Conservation (phyloP, 2,113 vertebrate genomes). For the Nansenia antarctica region DNA sequence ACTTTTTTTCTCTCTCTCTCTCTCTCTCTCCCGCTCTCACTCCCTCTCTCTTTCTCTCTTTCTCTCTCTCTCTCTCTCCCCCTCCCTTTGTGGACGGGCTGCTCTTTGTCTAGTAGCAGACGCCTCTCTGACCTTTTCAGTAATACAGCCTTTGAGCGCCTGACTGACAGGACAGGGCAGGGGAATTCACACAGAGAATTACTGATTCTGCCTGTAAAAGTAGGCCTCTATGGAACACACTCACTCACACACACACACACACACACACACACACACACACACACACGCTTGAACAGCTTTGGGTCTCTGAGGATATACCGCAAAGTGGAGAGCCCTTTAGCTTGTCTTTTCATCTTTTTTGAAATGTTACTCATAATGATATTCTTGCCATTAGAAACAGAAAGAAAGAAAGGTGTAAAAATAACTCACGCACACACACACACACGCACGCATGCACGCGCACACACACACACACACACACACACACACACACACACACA, state of each 20-base stretch:
- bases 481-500: no score
- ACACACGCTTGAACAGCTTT: not conserved
- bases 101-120: no score
- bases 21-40: no score
- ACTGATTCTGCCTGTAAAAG: conserved; percentile 12
- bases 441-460: not conserved
- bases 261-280: conserved; percentile 13
- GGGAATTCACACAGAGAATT: conserved; percentile 31
- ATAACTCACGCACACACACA: not conserved
- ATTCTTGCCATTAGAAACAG: not conserved
- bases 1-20: not conserved
- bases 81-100: conserved; percentile 1
- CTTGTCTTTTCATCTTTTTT: no score
- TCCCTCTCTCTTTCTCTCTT: no score
- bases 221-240: not conserved
- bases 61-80: not conserved
- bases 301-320: no score
- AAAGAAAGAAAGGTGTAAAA: no score
- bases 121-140: conserved; percentile 64
- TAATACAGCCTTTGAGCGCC: conserved; percentile 38
- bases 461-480: not conserved
- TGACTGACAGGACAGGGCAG: conserved; percentile 46
- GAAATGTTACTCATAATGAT: not conserved
- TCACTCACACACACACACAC: conserved; percentile 11
- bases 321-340: no score